These are phyloP conservation scores for Exaiptasia diaphana DNA, from an alignment of 64 coral and sea anemone genomes.

Conservation along the genomic window DNA sequence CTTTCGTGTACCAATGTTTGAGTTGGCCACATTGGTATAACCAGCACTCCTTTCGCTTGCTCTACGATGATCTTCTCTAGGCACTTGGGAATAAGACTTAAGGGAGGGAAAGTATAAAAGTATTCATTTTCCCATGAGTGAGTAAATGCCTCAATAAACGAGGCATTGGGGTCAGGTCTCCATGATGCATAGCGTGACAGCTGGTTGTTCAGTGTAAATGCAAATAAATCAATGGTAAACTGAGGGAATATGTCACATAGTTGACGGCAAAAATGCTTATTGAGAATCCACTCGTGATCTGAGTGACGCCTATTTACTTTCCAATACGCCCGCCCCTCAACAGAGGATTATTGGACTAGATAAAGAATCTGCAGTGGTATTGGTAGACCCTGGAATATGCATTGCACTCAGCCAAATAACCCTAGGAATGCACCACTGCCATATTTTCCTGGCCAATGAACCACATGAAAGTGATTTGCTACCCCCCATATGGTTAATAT, in stretches of 20 bases:
- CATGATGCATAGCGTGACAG: neutral
- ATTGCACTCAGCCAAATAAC: neutral
- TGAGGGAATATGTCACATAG: slow-evolving; percentile 2
- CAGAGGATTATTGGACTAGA: too few species aligned
- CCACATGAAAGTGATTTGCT: slow-evolving; percentile 35
- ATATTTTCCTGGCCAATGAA: slow-evolving; percentile 35
- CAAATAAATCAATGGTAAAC: slow-evolving; percentile 51
- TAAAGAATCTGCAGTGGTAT: neutral
- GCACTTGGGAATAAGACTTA: slow-evolving; percentile 51
- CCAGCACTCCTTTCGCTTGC: slow-evolving; percentile 15
- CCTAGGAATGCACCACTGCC: slow-evolving; percentile 48
- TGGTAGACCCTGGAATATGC: slow-evolving; percentile 5
- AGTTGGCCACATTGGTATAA: neutral
- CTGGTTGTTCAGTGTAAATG: slow-evolving; percentile 17
- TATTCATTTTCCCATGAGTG: slow-evolving; percentile 30
- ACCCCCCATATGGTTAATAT: slow-evolving; percentile 53
- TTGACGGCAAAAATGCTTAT: neutral
- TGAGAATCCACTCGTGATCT: slow-evolving; percentile 40
- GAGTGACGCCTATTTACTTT: neutral
- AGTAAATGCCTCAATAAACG: slow-evolving; percentile 37
- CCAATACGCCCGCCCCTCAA: too few species aligned
- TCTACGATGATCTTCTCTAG: slow-evolving; percentile 15
- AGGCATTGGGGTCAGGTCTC: slow-evolving; percentile 22
- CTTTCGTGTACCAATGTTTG: slow-evolving; percentile 14
- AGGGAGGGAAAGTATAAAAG: slow-evolving; percentile 60